Base-by-base conservation (phyloP, 2,113 vertebrate genomes). In the Copsychus sechellarum region DNA sequence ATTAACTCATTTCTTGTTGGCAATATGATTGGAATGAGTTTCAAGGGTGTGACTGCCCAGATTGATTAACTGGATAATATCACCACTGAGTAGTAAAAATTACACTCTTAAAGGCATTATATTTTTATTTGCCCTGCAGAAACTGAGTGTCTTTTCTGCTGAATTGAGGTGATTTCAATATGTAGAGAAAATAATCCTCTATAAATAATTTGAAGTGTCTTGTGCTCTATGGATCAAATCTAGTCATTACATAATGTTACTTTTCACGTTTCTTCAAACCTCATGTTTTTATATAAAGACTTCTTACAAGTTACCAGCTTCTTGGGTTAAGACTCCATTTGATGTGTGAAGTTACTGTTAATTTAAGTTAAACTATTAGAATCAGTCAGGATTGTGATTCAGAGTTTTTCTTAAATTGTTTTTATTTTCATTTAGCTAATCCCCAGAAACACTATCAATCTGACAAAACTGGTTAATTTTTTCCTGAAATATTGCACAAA, bases 61-160 rank as follows among this genome's bases (percentile, higher is more conserved):
- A 66, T 88, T 86, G 79, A 88, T 92, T 85, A 85, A 34, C 78
- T 72, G 74, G 45, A 36, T 87, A 77, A 58, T 73, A 80, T 70
- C 51, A 50, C 40, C 47, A 53, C 34, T 31, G 45, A 91, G 29
- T 70, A 53, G 62, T 80, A 81, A 82, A 96, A 90, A 82, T 70
- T 50, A 34, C 22, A 58, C 26, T 87, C 66, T 87, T 90, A 34
- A 66, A 85, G 87, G 78, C 26, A 50, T 58, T 82, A 13, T 70
- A 22, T 77, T 90, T 92, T 65, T 65, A 88, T 76, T 88, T 90
- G 26, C 51, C 47, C 58, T 85, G 54, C n/a, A 91, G 84, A 93
- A 85, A 82, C 29, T 36, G 34, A 90, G 28, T 38, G 43, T 87
- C 50, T 77, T 86, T 91, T 85, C 33, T 88, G 34, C 38, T 82